A percentile compares a stretch with the other conserved stretches of the same genome.
Evolutionary conservation across 1,140 invertebrate genomes (phyloP).

Genomic region (Saccostrea glomerata): DNA sequence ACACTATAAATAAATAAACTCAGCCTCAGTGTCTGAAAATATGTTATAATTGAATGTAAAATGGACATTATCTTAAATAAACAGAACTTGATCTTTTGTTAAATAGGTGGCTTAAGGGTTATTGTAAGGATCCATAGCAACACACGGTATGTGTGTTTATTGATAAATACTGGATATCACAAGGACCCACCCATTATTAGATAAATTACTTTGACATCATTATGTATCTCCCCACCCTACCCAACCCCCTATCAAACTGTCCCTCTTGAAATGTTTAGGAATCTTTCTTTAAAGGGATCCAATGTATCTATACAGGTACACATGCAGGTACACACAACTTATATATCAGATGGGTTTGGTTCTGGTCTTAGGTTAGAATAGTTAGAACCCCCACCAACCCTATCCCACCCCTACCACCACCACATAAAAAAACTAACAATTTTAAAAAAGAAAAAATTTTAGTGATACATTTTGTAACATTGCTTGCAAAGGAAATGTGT

Average conservation of each 20-base stretch:
- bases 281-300: too few relatives aligned
- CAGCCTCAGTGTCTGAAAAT: conserved; percentile 8
- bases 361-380: too few relatives aligned
- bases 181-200: background rate
- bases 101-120: background rate
- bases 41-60: conserved; percentile 10
- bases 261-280: too few relatives aligned
- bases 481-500: too few relatives aligned
- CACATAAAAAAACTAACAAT: too few relatives aligned
- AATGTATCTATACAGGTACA: too few relatives aligned
- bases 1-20: conserved; percentile 10
- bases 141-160: background rate
- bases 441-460: too few relatives aligned
- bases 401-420: too few relatives aligned
- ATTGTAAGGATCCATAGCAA: background rate
- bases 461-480: too few relatives aligned
- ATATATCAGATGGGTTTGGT: too few relatives aligned
- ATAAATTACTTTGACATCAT: background rate
- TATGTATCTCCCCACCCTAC: background rate
- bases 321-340: too few relatives aligned
- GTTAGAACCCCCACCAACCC: too few relatives aligned
- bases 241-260: background rate
- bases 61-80: conserved; percentile 25
- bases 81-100: conserved; percentile 17
- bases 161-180: background rate